Base-by-base conservation (phyloP, 1,140 invertebrate species). In the Chironomus tepperi region DNA sequence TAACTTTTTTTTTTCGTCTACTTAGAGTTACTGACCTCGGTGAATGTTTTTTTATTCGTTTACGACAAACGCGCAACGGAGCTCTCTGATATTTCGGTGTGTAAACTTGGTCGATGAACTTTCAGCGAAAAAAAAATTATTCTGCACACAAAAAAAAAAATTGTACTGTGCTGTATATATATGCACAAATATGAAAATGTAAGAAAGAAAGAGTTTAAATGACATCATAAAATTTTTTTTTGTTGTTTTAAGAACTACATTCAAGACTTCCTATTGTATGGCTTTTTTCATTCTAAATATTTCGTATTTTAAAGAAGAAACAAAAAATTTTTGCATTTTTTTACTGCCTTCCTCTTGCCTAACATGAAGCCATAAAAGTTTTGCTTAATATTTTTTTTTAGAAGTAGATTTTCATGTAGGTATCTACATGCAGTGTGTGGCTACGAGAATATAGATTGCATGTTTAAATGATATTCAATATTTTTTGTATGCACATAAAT, bases 61-160 rank as follows among this genome's bases (percentile, higher is more conserved):
- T 70, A 70, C 65, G 65, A 70, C 65, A 70, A 21, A 18, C 65
- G 16, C 65, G 16, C 16, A 19, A 9, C 65, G 16, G 64, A 67
- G 65, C 10, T 70, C 24, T 16, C 19, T 70, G 65, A 70, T 70
- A 70, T 70, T 70, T 70, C 65, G 65, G 65, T 70, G 65, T 70
- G 16, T 70, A 9, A 19, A 21, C 65, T 21, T 70, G 65, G 65
- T 70, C 65, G 18, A 70, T 18, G 65, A 70, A 70, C 65, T 70
- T 21, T 70, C 65, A 19, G 8, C 18, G 65, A 21, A 57, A 57
- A 57, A n/a, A n/a, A 57, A 57, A 57, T n/a, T n/a, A 57, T 5
- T n/a, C 12, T 57, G 47, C 47, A 57, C 47, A 57, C 24, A 34
- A 34, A 57, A 57, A 34, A 34, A 57, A 57, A 57, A n/a, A 10